Evolutionary conservation across 2,113 vertebrate genomes (phyloP).

Genomic region (Aix galericulata): DNA sequence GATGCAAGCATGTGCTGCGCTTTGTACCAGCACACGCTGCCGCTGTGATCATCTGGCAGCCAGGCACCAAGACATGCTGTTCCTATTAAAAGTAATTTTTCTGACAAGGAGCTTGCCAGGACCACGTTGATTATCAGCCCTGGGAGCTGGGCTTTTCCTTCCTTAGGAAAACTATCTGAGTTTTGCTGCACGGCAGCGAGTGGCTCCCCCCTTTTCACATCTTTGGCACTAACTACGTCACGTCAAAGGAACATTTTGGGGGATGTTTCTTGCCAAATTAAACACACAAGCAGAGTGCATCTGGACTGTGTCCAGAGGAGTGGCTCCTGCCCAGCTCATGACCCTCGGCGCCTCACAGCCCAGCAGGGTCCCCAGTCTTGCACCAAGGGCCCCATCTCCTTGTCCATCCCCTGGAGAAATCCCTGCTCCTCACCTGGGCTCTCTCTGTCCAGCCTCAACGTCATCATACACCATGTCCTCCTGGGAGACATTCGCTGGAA

Average conservation of each 20-base stretch:
- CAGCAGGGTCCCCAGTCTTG: background rate
- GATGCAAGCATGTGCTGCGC: conserved; percentile 3
- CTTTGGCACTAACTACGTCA: background rate
- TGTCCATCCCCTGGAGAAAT: background rate
- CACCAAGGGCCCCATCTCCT: background rate
- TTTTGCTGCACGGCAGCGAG: background rate
- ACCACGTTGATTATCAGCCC: background rate
- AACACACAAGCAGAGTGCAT: background rate
- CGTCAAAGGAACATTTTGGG: background rate
- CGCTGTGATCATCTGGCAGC: conserved; percentile 13
- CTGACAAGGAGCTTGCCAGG: conserved; percentile 51
- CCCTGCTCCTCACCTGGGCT: conserved; percentile 60
- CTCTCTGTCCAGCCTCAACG: background rate
- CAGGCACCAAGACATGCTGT: conserved; percentile 2
- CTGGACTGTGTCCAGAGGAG: background rate
- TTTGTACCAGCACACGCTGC: background rate
- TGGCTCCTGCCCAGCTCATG: background rate
- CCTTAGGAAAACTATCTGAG: conserved; percentile 2
- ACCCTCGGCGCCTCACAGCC: background rate
- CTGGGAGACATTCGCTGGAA: conserved; percentile 53
- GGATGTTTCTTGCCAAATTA: conserved; percentile 11
- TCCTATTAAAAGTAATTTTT: conserved; percentile 54
- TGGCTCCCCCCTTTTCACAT: background rate
- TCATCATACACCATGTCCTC: conserved; percentile 61
- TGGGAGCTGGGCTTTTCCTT: background rate